Conservation (phyloP, 1,140 invertebrate genomes). For the Himalopsyche phryganea region DNA sequence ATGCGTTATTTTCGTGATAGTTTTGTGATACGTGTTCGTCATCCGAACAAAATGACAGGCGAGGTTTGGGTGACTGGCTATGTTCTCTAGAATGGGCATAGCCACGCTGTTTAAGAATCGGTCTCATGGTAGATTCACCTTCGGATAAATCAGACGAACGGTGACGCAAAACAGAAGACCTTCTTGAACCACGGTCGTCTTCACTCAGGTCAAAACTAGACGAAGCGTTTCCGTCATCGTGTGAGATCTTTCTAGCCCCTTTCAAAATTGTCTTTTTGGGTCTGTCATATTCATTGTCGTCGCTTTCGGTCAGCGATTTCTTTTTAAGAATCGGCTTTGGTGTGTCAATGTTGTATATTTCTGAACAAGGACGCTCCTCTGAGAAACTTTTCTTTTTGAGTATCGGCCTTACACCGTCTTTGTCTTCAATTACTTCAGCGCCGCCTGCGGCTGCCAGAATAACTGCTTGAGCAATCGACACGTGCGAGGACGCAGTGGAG, state of each 20-base stretch:
- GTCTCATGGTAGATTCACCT: conserved; percentile 50
- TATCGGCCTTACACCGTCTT: conserved; percentile 70
- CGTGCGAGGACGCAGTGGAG: conserved; percentile 57
- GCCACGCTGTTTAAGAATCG: conserved; percentile 57
- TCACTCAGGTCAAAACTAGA: conserved; percentile 54
- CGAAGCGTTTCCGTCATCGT: conserved; percentile 50
- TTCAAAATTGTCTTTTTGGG: conserved; percentile 78
- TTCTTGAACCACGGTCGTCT: conserved; percentile 51
- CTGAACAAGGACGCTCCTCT: conserved; percentile 51
- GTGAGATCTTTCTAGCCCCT: conserved; percentile 61
- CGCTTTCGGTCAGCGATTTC: conserved; percentile 74
- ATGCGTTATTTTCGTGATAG: conserved; percentile 38
- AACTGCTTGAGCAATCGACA: conserved; percentile 67
- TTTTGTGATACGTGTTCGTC: conserved; percentile 34
- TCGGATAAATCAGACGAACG: conserved; percentile 51
- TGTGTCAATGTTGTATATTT: conserved; percentile 46
- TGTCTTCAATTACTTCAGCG: conserved; percentile 56
- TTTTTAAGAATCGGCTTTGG: conserved; percentile 80
- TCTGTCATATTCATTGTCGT: conserved; percentile 66
- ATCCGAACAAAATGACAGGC: conserved; percentile 55
- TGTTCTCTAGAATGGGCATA: conserved; percentile 54
- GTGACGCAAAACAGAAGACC: conserved; percentile 47
- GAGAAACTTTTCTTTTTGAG: conserved; percentile 73
- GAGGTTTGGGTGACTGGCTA: conserved; percentile 53
- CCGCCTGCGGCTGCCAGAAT: conserved; percentile 61